phyloP scores from a whole-genome alignment of 2,888 invertebrate genomes.

The Ypsolopha sequella region DNA sequence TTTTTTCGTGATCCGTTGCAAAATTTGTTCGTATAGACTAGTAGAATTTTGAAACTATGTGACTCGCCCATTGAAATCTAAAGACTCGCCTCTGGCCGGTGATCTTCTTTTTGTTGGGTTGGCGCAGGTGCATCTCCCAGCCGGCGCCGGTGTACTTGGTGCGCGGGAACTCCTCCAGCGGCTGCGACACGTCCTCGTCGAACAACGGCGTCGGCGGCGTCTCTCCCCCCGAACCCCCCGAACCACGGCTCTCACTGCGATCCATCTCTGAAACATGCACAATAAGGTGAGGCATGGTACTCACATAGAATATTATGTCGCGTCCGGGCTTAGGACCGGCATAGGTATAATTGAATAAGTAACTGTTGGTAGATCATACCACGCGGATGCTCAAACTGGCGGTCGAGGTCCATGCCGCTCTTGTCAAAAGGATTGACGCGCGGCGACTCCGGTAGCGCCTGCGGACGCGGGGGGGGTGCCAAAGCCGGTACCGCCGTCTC shows the following conservation, averaged over 20 bases:
- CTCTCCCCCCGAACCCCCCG: conserved; percentile 55
- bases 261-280: too few relatives aligned
- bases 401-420: conserved; percentile 41
- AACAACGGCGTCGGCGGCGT: conserved; percentile 93
- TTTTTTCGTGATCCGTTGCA: too few relatives aligned
- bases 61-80: too few relatives aligned
- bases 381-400: not conserved
- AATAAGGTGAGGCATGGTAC: too few relatives aligned
- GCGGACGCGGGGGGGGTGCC: conserved; percentile 79
- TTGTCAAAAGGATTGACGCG: conserved; percentile 85
- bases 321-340: too few relatives aligned
- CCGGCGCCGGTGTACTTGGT: conserved; percentile 83
- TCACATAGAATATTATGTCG: too few relatives aligned
- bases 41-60: too few relatives aligned
- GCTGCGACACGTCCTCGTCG: conserved; percentile 93
- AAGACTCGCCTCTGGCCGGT: conserved; percentile 84
- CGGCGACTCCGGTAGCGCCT: conserved; percentile 65
- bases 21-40: too few relatives aligned
- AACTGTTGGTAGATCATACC: not conserved
- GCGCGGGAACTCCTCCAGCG: conserved; percentile 92
- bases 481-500: conserved; percentile 73
- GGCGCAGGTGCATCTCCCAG: conserved; percentile 97
- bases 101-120: conserved; percentile 97
- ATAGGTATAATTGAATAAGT: too few relatives aligned
- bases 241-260: not conserved